Evolutionary conservation across 2,113 vertebrate genomes (phyloP).

Genomic region (Quiscalus mexicanus): DNA sequence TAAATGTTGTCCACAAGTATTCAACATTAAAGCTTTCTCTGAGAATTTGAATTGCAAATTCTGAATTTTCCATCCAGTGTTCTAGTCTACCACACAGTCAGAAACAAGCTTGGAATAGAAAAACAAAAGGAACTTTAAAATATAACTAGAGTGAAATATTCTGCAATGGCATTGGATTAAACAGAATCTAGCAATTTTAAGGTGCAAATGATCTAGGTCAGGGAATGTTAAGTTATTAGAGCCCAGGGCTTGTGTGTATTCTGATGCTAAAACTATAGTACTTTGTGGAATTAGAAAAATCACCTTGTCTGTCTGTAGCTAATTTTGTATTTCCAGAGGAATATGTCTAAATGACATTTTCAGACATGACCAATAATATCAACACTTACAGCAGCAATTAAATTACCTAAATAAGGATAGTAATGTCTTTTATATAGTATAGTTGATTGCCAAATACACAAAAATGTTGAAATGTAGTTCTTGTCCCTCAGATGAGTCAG

Average conservation of each 20-base stretch:
- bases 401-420: not conserved
- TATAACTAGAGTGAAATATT: slow-evolving; percentile 49
- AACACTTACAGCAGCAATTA: not conserved
- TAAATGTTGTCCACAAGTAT: slow-evolving; percentile 70
- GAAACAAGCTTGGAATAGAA: slow-evolving; percentile 63
- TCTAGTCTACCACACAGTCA: slow-evolving; percentile 58
- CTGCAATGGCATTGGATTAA: not conserved
- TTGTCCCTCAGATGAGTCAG: not conserved
- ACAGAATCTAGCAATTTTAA: not conserved
- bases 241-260: not conserved
- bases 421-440: not conserved
- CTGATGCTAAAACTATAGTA: not conserved
- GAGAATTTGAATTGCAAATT: slow-evolving; percentile 79
- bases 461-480: not conserved
- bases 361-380: not conserved
- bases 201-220: not conserved
- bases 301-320: not conserved
- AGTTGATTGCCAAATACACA: not conserved
- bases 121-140: slow-evolving; percentile 60
- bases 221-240: not conserved
- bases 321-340: not conserved
- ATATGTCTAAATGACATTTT: not conserved
- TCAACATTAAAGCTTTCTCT: slow-evolving; percentile 67
- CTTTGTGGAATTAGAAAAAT: not conserved
- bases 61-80: slow-evolving; percentile 62